Evolutionary conservation across 2,797 vertebrate species (phyloP).

Genomic region (Anisognathus igniventris): DNA sequence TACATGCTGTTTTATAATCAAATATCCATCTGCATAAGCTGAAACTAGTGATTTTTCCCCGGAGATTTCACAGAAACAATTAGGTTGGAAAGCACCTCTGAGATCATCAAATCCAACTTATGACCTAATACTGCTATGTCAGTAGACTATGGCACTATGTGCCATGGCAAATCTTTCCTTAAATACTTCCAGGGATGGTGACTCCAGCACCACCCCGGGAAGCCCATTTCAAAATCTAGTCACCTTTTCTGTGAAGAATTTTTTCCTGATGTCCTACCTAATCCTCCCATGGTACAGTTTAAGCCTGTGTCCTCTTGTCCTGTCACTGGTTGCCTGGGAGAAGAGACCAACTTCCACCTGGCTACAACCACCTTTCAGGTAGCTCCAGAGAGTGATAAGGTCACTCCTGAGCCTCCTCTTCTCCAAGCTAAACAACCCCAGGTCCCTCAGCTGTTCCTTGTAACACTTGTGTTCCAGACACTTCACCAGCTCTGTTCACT

Average conservation of each 20-base stretch:
- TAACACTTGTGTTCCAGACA: background rate
- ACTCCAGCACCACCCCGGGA: background rate
- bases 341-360: background rate
- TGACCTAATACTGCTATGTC: no score
- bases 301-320: background rate
- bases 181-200: background rate
- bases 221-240: background rate
- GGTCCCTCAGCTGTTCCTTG: background rate
- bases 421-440: background rate
- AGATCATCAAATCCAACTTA: background rate
- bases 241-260: background rate
- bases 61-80: background rate
- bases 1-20: background rate
- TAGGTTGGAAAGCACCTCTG: background rate
- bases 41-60: background rate
- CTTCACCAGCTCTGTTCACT: background rate
- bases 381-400: background rate
- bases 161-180: background rate
- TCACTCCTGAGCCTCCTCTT: background rate
- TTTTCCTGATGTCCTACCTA: background rate
- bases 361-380: fast-evolving
- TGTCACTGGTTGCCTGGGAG: background rate
- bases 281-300: background rate
- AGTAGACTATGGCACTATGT: no score
- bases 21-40: background rate